A percentile compares a stretch with the other conserved stretches of the same genome.
phyloP scores from a whole-genome alignment of 1,140 invertebrate species.

The Coelopa frigida region DNA sequence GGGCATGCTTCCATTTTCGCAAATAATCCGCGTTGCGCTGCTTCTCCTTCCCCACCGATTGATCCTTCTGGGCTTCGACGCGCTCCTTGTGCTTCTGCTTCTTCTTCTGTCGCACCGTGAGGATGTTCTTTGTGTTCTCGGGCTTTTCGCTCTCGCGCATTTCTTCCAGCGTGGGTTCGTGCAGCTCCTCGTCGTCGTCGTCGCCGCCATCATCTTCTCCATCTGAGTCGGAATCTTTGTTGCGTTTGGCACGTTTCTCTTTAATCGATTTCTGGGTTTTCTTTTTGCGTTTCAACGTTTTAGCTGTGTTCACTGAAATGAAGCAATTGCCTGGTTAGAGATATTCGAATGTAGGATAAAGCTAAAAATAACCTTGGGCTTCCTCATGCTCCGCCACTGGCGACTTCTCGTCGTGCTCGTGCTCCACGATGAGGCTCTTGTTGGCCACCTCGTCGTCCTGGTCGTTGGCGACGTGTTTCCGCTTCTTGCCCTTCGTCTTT shows the following conservation, averaged over 20 bases:
- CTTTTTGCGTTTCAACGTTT: conserved; percentile 22
- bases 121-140: conserved; percentile 29
- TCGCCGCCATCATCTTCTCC: conserved; percentile 13
- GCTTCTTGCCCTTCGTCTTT: conserved; percentile 27
- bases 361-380: background rate
- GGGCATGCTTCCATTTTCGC: conserved; percentile 62
- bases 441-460: conserved; percentile 32
- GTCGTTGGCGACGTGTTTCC: conserved; percentile 22
- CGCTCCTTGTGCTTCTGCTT: conserved; percentile 36
- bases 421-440: conserved; percentile 33
- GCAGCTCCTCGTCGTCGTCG: conserved; percentile 13
- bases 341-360: no score
- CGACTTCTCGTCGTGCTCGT: background rate
- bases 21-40: conserved; percentile 51
- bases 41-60: conserved; percentile 28
- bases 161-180: conserved; percentile 27
- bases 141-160: conserved; percentile 31
- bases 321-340: background rate
- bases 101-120: conserved; percentile 39
- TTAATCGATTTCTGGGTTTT: conserved; percentile 6
- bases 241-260: background rate
- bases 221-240: no score
- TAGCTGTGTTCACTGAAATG: conserved; percentile 9
- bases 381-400: conserved; percentile 8
- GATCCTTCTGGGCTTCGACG: conserved; percentile 25